A percentile compares a stretch with the other conserved stretches of the same genome.
These are phyloP conservation scores for Axis porcinus DNA, from an alignment of 2,113 vertebrate genomes.

Conservation along the genomic window DNA sequence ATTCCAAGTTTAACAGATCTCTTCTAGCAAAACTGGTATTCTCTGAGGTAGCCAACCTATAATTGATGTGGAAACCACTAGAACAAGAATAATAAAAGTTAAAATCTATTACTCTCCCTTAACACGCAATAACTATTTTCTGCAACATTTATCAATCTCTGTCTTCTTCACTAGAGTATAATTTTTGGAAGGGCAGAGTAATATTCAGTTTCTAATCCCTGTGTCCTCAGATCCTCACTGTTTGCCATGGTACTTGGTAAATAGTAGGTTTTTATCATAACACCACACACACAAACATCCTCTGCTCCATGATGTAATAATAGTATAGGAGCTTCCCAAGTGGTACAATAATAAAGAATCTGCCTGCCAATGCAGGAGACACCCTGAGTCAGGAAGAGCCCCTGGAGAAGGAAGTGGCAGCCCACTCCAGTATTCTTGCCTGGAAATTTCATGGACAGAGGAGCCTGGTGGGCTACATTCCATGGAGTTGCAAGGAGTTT, in stretches of 20 bases:
- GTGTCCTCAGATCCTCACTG: background rate
- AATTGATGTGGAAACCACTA: constrained; percentile 7
- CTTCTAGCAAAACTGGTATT: background rate
- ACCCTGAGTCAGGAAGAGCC: background rate
- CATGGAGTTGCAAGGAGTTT: background rate
- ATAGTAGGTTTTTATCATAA: background rate
- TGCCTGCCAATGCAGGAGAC: background rate
- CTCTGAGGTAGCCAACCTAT: background rate
- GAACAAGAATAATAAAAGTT: constrained; percentile 7
- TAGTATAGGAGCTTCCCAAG: background rate
- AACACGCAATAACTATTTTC: background rate
- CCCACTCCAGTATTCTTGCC: background rate
- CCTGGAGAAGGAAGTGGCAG: background rate
- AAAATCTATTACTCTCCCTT: background rate
- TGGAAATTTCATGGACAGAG: background rate
- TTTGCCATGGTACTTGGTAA: background rate
- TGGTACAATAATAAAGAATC: background rate
- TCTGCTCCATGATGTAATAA: background rate
- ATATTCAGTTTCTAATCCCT: background rate
- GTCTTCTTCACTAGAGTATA: background rate
- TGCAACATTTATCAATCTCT: background rate
- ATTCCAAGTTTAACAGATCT: background rate
- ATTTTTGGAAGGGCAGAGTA: background rate
- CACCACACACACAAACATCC: background rate
- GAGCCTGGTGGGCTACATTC: background rate